Percentiles rank a stretch among this genome's conserved stretches.
Conservation (phyloP, 2,888 invertebrate species). For the Fragum sueziense region DNA sequence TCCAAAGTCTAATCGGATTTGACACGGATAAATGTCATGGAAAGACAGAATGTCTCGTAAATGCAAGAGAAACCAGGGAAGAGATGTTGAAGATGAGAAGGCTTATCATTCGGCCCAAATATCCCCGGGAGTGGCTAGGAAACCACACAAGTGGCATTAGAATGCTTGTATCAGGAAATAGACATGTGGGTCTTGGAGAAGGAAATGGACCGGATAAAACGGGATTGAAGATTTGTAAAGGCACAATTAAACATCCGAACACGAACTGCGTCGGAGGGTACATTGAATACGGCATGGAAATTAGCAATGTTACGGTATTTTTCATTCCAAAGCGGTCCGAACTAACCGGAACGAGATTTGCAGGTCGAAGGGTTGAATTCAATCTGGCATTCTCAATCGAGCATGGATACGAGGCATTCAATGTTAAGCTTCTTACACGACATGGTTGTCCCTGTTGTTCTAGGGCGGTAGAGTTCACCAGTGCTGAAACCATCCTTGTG, state of each 20-base stretch:
- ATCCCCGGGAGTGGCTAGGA: constrained; percentile 67
- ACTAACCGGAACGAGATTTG: no score
- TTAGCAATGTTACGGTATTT: no score
- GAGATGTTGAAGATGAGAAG: constrained; percentile 50
- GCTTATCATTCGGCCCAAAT: constrained; percentile 55
- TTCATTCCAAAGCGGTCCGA: no score
- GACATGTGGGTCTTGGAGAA: constrained; percentile 9
- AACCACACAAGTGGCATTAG: constrained; percentile 27
- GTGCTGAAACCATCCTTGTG: constrained; percentile 1
- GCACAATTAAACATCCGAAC: constrained; percentile 61
- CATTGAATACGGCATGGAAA: constrained; percentile 53
- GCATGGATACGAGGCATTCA: constrained; percentile 51
- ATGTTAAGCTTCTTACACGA: constrained; percentile 42
- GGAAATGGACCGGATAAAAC: background rate
- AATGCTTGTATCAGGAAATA: constrained; percentile 23
- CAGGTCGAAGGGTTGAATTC: no score
- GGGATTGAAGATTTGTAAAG: constrained; percentile 47
- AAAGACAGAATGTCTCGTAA: constrained; percentile 60
- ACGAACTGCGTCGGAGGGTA: constrained; percentile 50
- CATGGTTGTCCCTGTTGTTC: constrained; percentile 42
- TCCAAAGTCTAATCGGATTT: constrained; percentile 62
- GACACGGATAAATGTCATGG: constrained; percentile 46
- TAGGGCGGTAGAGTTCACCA: constrained; percentile 41
- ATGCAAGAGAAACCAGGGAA: constrained; percentile 49
- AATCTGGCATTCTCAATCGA: constrained; percentile 50